phyloP scores from a whole-genome alignment of 2,888 invertebrate species.

The Ryuthela nishihirai region DNA sequence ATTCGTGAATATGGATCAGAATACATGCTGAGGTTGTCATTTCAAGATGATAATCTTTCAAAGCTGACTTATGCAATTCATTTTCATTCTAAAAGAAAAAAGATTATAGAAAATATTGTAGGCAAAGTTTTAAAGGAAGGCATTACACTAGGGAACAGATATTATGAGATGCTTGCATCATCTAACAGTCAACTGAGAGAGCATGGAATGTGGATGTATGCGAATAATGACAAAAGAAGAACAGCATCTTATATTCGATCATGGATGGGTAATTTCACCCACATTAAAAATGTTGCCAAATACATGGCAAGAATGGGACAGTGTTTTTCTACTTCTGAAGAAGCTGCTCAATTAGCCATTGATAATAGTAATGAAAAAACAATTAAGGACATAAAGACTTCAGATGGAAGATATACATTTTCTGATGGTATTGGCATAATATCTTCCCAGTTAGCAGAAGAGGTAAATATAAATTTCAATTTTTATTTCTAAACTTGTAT shows the following conservation, averaged over 20 bases:
- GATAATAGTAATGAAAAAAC: background rate
- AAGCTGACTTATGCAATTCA: conserved; percentile 32
- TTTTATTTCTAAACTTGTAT: too few species aligned
- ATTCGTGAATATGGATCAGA: conserved; percentile 21
- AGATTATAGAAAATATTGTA: conserved; percentile 14
- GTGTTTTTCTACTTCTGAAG: conserved; percentile 46
- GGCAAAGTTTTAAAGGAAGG: conserved; percentile 16
- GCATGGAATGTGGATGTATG: conserved; percentile 42
- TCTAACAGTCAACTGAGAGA: conserved; percentile 45
- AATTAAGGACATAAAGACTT: conserved; percentile 1
- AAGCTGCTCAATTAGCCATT: conserved; percentile 18
- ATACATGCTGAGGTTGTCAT: conserved; percentile 20
- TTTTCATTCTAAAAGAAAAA: conserved; percentile 7
- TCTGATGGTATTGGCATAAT: conserved; percentile 43
- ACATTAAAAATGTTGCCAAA: conserved; percentile 45
- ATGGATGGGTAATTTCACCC: conserved; percentile 41
- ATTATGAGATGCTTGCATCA: conserved; percentile 43
- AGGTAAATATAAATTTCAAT: conserved; percentile 14
- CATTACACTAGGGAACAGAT: conserved; percentile 36
- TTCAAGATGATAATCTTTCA: conserved; percentile 30
- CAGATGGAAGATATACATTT: conserved; percentile 26
- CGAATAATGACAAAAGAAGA: conserved; percentile 29
- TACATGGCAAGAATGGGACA: conserved; percentile 51
- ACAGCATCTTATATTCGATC: conserved; percentile 39
- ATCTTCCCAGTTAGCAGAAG: conserved; percentile 23